Evolutionary conservation across 1,140 invertebrate genomes (phyloP).

Genomic region (Drosophila ohnishii): DNA sequence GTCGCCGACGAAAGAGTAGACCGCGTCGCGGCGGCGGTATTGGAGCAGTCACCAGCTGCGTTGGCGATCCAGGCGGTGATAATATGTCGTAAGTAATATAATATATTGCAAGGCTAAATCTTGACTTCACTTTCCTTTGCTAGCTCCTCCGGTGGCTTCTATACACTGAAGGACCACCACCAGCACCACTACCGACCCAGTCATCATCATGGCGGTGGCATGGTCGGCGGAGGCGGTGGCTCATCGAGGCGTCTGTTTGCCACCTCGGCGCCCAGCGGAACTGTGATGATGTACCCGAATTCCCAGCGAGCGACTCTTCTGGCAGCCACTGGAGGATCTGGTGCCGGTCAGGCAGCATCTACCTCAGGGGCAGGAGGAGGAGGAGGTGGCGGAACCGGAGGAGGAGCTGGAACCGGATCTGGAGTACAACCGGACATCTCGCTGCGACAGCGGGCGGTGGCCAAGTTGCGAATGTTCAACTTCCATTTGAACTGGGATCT

Average conservation of each 20-base stretch:
- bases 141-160: conserved; percentile 79
- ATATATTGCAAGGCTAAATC: background rate
- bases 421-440: conserved; percentile 73
- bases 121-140: conserved; percentile 20
- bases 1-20: conserved; percentile 73
- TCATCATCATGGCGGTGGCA: conserved; percentile 40
- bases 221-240: conserved; percentile 27
- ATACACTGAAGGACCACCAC: conserved; percentile 76
- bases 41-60: conserved; percentile 68
- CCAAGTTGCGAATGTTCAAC: conserved; percentile 83
- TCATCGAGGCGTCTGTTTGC: conserved; percentile 71
- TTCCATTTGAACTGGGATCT: conserved; percentile 83
- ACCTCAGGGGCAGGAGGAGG: conserved; percentile 44
- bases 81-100: conserved; percentile 79
- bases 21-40: conserved; percentile 73
- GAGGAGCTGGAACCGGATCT: conserved; percentile 5
- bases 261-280: conserved; percentile 78
- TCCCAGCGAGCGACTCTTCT: conserved; percentile 41
- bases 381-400: conserved; percentile 1
- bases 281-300: conserved; percentile 82
- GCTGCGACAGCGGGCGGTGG: conserved; percentile 80
- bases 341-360: conserved; percentile 57
- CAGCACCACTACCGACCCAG: conserved; percentile 69
- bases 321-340: conserved; percentile 21
- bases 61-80: conserved; percentile 73